Base-by-base conservation (phyloP, 2,797 vertebrate species). In the Enteromius argenteus region DNA sequence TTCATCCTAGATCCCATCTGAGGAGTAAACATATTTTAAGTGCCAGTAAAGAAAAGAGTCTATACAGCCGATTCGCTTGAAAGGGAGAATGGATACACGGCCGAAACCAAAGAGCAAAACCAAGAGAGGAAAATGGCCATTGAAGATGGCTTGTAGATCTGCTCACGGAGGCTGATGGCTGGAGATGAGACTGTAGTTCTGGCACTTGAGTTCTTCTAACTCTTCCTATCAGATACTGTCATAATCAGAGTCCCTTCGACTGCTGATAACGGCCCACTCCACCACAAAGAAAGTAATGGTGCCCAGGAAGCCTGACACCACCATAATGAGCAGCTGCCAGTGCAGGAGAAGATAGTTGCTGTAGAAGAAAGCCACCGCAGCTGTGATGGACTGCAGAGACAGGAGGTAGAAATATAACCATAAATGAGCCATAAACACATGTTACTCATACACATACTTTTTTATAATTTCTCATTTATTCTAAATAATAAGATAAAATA, bases 251-350 rank as follows among this genome's bases (percentile, higher is more conserved):
- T 95, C 93, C 19, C 90, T 90, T 83, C 93, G 91, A 0, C 79
- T 84, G 72, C 92, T 88, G 19, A 93, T 93, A 0, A 94, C 95
- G 37, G 89, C 23, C 95, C 94, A 92, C 88, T 99, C 98, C 27
- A 96, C 97, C 0, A 92, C 9, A 62, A 99, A 98, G 93, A 99
- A 99, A 6, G 96, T 95, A 0, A 98, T 17, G 0, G 97, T 94
- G 3, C 98, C 98, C 66, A 95, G 91, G 68, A 99, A 97, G 0
- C 97, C 97, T 32, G 93, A 69, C 2, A 96, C 0, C 60, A 97
- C 96, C 96, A 99, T 96, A 93, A 99, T 95, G 89, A 99, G 95
- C 80, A 99, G 96, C 88, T 99, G 98, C 98, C 98, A 99, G 85
- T 97, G 96, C 23, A 99, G 96, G 62, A 97, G 92, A 82, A 99